Conservation (phyloP, 2,113 vertebrate species). For the Haemorhous mexicanus region DNA sequence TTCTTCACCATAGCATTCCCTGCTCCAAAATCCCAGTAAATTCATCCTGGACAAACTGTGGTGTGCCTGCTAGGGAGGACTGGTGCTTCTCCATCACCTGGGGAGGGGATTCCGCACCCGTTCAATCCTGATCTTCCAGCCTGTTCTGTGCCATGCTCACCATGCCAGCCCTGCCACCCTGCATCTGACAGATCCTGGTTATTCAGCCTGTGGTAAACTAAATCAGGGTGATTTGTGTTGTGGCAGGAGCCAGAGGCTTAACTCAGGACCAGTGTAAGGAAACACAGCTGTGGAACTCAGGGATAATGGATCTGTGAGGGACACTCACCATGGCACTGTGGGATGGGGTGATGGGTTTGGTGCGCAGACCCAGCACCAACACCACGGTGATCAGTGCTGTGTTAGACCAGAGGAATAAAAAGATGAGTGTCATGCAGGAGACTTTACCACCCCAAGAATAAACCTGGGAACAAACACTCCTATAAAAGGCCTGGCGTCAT, state of each 20-base stretch:
- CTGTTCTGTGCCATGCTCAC: background rate
- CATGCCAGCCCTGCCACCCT: rapidly evolving
- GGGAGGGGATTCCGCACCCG: rapidly evolving
- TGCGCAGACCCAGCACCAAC: rapidly evolving
- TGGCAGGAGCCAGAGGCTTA: background rate
- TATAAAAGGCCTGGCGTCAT: rapidly evolving
- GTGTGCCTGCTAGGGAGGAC: background rate
- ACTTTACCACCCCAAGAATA: background rate
- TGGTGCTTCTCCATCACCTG: rapidly evolving
- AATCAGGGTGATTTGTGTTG: background rate
- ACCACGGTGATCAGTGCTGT: background rate
- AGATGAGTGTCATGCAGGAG: background rate
- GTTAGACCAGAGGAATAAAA: background rate
- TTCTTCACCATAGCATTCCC: rapidly evolving
- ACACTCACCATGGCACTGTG: rapidly evolving
- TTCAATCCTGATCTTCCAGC: background rate
- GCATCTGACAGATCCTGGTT: background rate
- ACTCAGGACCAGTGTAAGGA: rapidly evolving
- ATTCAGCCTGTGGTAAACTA: background rate
- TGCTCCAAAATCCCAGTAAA: background rate
- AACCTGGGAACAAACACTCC: background rate
- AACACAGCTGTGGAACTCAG: background rate
- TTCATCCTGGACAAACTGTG: rapidly evolving
- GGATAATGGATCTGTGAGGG: background rate
- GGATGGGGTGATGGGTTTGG: background rate